Percentiles rank a stretch among this genome's conserved stretches.
These are phyloP conservation scores for Girardia tigrina DNA, from an alignment of 2,888 invertebrate species.

Conservation along the genomic window DNA sequence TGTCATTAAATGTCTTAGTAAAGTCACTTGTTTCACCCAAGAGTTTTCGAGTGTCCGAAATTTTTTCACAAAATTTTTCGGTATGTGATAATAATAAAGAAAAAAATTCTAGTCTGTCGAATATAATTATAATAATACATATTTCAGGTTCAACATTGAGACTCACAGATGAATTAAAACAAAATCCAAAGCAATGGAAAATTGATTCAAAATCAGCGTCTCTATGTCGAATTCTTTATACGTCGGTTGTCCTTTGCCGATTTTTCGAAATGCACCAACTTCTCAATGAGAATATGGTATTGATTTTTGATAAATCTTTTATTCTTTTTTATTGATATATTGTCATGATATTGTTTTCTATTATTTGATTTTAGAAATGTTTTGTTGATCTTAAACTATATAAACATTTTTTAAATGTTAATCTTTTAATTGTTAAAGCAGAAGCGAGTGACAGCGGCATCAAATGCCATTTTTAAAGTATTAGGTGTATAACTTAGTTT, in stretches of 20 bases:
- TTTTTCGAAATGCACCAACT: not conserved
- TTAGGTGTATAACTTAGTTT: too few relatives aligned
- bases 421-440: not conserved
- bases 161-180: not conserved
- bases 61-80: not conserved
- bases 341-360: too few relatives aligned
- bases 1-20: not conserved
- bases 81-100: not conserved
- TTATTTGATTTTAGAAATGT: too few relatives aligned
- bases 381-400: too few relatives aligned
- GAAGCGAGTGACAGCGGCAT: too few relatives aligned
- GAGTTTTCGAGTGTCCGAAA: not conserved
- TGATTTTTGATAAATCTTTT: too few relatives aligned
- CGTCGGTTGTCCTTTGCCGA: not conserved
- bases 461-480: too few relatives aligned
- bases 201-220: not conserved
- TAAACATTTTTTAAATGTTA: not conserved
- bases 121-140: not conserved
- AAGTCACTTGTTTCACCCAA: not conserved
- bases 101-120: not conserved
- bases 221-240: not conserved
- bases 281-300: not conserved
- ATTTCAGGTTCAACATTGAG: not conserved
- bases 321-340: too few relatives aligned
- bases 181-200: constrained; percentile 5